Percentiles rank a stretch among this genome's conserved stretches.
Conservation (phyloP, 2,113 vertebrate species). For the Montifringilla adamsi region DNA sequence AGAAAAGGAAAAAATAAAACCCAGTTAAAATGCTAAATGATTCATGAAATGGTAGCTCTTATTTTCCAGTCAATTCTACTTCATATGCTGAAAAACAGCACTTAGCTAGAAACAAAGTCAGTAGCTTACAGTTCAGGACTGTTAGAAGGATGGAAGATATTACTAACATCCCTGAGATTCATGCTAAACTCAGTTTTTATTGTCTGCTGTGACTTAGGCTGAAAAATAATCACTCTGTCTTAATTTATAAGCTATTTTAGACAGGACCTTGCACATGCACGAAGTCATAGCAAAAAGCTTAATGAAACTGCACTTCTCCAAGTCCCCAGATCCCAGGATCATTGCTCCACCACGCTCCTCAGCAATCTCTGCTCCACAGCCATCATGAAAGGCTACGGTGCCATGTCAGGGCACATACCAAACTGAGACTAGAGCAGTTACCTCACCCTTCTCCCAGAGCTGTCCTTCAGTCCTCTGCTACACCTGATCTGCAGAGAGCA, state of each 20-base stretch:
- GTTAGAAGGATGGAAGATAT: not conserved
- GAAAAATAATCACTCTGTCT: not conserved
- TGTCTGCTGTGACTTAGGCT: not conserved
- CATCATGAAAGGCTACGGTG: rapidly evolving
- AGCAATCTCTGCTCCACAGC: not conserved
- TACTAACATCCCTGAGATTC: not conserved
- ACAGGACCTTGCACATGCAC: not conserved
- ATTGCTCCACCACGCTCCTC: not conserved
- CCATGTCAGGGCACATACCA: not conserved
- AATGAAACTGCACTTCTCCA: not conserved
- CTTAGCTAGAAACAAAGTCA: not conserved
- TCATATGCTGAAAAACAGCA: not conserved
- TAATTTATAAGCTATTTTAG: not conserved
- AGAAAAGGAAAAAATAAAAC: rapidly evolving
- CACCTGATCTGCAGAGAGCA: not conserved
- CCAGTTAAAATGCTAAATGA: not conserved
- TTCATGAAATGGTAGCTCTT: constrained; percentile 5
- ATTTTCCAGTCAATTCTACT: not conserved
- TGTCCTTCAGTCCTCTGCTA: not conserved
- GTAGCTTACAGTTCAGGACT: not conserved
- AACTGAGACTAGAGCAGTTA: not conserved
- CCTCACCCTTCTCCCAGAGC: not conserved
- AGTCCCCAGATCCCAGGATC: not conserved
- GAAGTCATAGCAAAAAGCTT: not conserved
- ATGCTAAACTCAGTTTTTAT: not conserved